phyloP scores from a whole-genome alignment of 2,113 vertebrate genomes.

The Oncorhynchus nerka region DNA sequence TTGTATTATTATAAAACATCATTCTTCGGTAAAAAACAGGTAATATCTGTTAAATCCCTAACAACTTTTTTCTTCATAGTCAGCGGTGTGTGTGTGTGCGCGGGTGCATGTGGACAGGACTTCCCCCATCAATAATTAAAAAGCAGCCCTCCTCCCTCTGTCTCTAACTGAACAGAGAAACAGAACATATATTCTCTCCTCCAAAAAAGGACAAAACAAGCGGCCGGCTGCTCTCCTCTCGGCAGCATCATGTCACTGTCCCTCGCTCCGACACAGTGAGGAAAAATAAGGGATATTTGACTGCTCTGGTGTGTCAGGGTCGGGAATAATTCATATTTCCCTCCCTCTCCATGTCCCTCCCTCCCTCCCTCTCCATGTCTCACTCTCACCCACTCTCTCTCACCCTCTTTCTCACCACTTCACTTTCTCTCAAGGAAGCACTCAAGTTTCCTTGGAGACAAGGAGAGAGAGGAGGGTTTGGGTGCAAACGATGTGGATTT shows the following conservation, averaged over 20 bases:
- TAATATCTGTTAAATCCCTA: neutral
- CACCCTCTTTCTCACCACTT: neutral
- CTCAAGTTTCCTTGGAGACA: neutral
- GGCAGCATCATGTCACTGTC: constrained; percentile 6
- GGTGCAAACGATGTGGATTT: no score
- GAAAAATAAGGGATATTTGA: neutral
- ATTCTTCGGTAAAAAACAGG: neutral
- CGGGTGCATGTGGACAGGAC: constrained; percentile 36
- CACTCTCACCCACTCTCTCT: neutral
- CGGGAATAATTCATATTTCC: constrained; percentile 58
- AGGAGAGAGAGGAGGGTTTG: no score
- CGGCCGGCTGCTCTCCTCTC: neutral
- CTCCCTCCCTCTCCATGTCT: neutral
- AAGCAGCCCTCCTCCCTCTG: neutral
- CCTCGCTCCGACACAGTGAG: constrained; percentile 14
- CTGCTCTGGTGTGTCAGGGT: constrained; percentile 41
- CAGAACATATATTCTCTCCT: no score
- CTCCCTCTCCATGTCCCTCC: neutral
- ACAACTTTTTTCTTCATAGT: constrained; percentile 21
- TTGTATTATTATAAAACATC: no score
- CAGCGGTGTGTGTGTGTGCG: neutral
- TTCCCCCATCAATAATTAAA: constrained; percentile 65
- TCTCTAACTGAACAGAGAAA: neutral
- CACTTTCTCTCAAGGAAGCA: neutral
- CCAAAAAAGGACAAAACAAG: no score